These are phyloP conservation scores for Dryocosmus kuriphilus DNA, from an alignment of 2,888 invertebrate genomes.

Conservation along the genomic window DNA sequence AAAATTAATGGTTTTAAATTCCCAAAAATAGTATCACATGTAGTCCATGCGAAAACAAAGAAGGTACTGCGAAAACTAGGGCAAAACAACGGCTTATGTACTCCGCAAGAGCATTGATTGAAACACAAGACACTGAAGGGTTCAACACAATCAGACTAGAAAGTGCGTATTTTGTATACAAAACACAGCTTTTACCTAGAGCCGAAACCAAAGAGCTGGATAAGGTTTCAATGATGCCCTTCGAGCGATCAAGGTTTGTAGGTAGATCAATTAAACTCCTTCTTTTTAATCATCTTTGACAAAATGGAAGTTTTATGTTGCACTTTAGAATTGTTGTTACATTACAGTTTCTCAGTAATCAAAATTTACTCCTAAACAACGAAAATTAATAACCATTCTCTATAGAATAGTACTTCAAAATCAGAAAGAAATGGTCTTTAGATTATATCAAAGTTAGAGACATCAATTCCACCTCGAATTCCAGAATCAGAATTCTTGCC, in stretches of 20 bases:
- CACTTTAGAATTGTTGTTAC: no score
- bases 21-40: conserved; percentile 7
- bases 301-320: no score
- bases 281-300: background rate
- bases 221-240: conserved; percentile 16
- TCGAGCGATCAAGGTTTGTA: conserved; percentile 9
- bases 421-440: background rate
- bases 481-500: background rate
- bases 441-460: background rate
- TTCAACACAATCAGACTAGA: conserved; percentile 72
- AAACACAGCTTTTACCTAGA: conserved; percentile 51
- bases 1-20: background rate
- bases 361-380: no score
- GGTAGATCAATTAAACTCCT: background rate
- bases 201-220: conserved; percentile 37
- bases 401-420: no score
- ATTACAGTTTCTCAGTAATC: no score
- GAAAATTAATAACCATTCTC: no score
- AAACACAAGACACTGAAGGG: conserved; percentile 75
- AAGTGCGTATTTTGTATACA: conserved; percentile 56
- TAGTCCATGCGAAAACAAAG: conserved; percentile 41
- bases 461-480: background rate
- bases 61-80: conserved; percentile 58
- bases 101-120: conserved; percentile 73
- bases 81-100: conserved; percentile 63